Conservation (phyloP, 2,113 vertebrate genomes). For the Rhynchopsitta pachyrhyncha region DNA sequence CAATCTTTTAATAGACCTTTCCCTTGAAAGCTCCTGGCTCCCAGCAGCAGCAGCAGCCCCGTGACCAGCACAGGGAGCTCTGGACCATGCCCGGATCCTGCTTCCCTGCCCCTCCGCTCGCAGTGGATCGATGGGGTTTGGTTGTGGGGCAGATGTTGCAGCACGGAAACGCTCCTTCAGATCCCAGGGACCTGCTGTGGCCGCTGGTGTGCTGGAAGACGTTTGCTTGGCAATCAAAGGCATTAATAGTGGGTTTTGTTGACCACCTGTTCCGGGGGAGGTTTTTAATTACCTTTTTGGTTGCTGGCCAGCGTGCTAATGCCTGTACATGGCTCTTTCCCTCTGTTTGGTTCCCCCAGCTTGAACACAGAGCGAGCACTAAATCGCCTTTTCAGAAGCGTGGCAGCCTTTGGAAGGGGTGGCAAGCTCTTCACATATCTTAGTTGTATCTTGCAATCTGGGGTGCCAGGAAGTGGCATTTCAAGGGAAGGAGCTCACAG, state of each 20-base stretch:
- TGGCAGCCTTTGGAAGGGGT: background rate
- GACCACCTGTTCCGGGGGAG: constrained; percentile 49
- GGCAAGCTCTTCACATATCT: background rate
- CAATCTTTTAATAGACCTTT: background rate
- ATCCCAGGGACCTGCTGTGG: constrained; percentile 52
- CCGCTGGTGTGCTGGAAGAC: constrained; percentile 18
- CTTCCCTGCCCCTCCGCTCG: background rate
- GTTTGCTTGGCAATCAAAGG: background rate
- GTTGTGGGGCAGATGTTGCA: constrained; percentile 69
- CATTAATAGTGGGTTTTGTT: background rate
- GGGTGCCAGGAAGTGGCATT: background rate
- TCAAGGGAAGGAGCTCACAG: background rate
- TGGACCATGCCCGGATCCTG: background rate
- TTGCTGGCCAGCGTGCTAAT: constrained; percentile 29
- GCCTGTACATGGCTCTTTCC: background rate
- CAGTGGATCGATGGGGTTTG: constrained; percentile 64
- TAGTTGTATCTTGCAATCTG: background rate
- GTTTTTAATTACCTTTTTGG: constrained; percentile 66
- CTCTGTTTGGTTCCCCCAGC: constrained; percentile 32
- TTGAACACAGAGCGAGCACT: constrained; percentile 34
- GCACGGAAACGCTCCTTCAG: constrained; percentile 58
- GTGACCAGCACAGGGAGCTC: background rate
- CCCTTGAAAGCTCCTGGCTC: background rate
- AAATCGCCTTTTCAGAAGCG: constrained; percentile 27
- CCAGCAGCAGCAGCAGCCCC: background rate